Evolutionary conservation across 2,113 vertebrate species (phyloP), one percentile per base, ranked within the genome.

Genomic region (Oxyruncus cristatus): DNA sequence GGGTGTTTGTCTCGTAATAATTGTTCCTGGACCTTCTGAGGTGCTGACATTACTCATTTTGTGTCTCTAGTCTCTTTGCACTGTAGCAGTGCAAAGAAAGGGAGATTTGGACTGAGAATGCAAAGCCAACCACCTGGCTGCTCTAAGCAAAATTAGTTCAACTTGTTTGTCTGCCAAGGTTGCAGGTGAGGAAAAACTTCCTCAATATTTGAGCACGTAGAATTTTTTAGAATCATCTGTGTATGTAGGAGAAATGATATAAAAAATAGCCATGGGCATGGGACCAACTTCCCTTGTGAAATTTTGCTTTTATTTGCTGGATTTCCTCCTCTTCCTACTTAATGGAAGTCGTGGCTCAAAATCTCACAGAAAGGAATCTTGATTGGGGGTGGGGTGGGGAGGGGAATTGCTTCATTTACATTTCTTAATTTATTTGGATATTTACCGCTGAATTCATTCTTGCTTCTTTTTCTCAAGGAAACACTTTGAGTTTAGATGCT

Each of bases 341-440:
- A 17, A 11, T 76, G 21, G 39, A 85, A 80, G 23, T 53, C 3
- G 6, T 14, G 13, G 27, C 30, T 61, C 35, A 67, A 59, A 66
- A 20, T 37, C 14, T 42, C 32, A 61, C 21, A 21, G 27, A 53
- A 70, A 53, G 32, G 18, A 6, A 7, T 81, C 18, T 71, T 22
- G 30, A 28, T 35, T 80, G 42, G 42, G 14, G 42, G n/a, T 21
- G 53, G 15, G 10, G 44, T 18, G 44, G 44, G 44, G 18, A 11
- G 14, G 2, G 10, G 46, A 53, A 8, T 3, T 1, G 35, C 9
- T 27, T 61, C 0, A 9, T 11, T 55, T 46, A 13, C 2, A 1
- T 52, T 50, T 50, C 37, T 17, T 7, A 1, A 16, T 76, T 63
- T 55, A 17, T 42, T 72, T 85, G 49, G 4, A 4, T 47, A 20